A percentile compares a stretch with the other conserved stretches of the same genome.
phyloP scores from a whole-genome alignment of 2,888 invertebrate species.

The Ganaspis brasiliensis region DNA sequence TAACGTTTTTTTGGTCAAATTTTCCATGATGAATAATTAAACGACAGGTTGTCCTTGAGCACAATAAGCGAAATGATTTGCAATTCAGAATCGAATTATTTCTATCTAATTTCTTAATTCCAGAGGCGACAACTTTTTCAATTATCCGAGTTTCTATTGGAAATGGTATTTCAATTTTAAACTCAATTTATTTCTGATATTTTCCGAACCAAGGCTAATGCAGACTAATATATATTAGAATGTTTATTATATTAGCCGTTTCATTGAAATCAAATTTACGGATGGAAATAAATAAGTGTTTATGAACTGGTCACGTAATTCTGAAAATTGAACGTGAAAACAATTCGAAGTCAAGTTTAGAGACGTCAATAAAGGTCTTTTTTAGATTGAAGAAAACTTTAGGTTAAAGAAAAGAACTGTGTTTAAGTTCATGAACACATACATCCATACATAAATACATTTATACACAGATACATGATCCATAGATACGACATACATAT shows the following conservation, averaged over 20 bases:
- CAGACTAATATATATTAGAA: background rate
- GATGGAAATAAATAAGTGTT: too few species aligned
- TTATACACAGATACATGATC: too few species aligned
- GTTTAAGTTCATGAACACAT: too few species aligned
- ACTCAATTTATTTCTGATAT: background rate
- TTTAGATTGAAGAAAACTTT: too few species aligned
- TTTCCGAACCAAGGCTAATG: background rate
- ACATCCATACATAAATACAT: too few species aligned
- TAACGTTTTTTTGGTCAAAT: background rate
- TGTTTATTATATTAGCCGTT: background rate
- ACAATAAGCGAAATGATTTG: background rate
- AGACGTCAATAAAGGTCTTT: too few species aligned
- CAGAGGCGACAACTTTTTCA: background rate
- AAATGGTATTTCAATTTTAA: too few species aligned
- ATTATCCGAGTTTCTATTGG: background rate
- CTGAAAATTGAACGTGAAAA: too few species aligned
- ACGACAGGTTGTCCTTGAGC: background rate
- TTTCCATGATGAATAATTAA: conserved; percentile 1
- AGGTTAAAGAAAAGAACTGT: too few species aligned
- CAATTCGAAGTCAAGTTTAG: too few species aligned
- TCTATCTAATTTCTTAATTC: background rate
- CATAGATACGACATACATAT: too few species aligned
- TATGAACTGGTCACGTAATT: too few species aligned
- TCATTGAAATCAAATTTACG: background rate
- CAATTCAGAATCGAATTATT: background rate